Evolutionary conservation across 2,797 vertebrate genomes (phyloP), one percentile per base, ranked within the genome.

Genomic region (Glossophaga mutica): DNA sequence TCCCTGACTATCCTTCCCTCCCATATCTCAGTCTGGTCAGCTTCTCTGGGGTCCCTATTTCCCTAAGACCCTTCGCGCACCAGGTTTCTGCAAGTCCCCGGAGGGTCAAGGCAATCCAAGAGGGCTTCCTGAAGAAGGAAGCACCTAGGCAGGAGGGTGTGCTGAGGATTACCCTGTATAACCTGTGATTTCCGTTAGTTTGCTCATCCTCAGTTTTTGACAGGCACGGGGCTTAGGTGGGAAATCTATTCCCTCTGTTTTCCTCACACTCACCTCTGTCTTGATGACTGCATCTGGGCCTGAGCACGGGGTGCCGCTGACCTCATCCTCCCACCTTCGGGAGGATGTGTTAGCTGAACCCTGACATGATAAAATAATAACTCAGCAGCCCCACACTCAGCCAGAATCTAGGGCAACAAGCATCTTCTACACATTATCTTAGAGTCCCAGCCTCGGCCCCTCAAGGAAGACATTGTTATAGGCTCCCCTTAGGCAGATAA

Each of bases 121-220:
- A 92, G 70, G 76, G 62, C 92, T 95, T 92, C 92, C 81, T 83
- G 81, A 3, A 90, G 81, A 86, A 90, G 76, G 73, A 12, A 39
- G 74, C 50, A 52, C 24, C 46, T 18, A 5, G 52, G 59, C 39
- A 59, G 65, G 11, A 1, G 5, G 6, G 2, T 16, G 5, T 34
- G n/a, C 62, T 55, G 74, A 50, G 67, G 55, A 29, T 24, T 42
- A 15, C 2, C 0, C 19, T 76, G 3, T 6, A 22, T 34, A 52
- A 52, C 44, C 9, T 55, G n/a, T 55, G 34, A 84, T 3, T n/a
- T 32, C 85, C 9, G 0, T 37, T 19, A n/a, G 26, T 46, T 57
- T 14, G 59, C 44, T 90, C 67, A 19, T 76, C 39, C 14, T 65
- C 85, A 50, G 52, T 37, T 81, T 50, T 70, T 0, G 1, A 26